These are phyloP conservation scores for Lepidurus packardi DNA, from an alignment of 1,140 invertebrate species.

Conservation along the genomic window DNA sequence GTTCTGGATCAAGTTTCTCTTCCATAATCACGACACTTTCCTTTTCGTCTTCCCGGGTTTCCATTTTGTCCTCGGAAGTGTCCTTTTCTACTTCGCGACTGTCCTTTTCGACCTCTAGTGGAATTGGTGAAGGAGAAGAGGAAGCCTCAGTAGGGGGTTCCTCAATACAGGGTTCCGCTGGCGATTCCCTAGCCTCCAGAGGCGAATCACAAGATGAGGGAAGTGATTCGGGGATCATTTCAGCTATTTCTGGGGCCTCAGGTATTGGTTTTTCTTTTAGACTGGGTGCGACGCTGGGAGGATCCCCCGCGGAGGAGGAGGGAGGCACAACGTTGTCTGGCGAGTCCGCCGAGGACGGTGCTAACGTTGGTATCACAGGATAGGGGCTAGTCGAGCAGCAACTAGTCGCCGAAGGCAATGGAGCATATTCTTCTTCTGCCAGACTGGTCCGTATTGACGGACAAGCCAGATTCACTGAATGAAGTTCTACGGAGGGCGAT, in stretches of 20 bases:
- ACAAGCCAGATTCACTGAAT: not conserved
- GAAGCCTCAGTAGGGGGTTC: too few relatives aligned
- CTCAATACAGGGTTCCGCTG: too few relatives aligned
- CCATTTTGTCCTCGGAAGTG: not conserved
- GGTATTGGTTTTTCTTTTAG: not conserved
- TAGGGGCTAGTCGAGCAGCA: slow-evolving; percentile 34
- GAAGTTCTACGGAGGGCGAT: not conserved
- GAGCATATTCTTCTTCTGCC: not conserved
- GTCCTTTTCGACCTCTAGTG: too few relatives aligned
- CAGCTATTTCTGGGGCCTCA: too few relatives aligned
- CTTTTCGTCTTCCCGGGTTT: not conserved
- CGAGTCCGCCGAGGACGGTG: slow-evolving; percentile 48
- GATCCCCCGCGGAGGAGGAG: slow-evolving; percentile 41
- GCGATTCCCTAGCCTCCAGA: too few relatives aligned
- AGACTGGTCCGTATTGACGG: too few relatives aligned
- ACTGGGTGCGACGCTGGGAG: not conserved
- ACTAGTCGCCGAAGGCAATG: slow-evolving; percentile 24
- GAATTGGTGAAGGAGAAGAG: too few relatives aligned
- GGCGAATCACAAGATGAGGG: too few relatives aligned
- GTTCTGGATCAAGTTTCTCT: slow-evolving; percentile 19
- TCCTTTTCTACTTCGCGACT: too few relatives aligned
- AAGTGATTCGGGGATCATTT: too few relatives aligned
- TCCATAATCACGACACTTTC: slow-evolving; percentile 7
- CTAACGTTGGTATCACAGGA: slow-evolving; percentile 34
- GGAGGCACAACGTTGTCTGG: slow-evolving; percentile 54